phyloP scores from a whole-genome alignment of 2,113 vertebrate genomes.

The Mirza zaza region DNA sequence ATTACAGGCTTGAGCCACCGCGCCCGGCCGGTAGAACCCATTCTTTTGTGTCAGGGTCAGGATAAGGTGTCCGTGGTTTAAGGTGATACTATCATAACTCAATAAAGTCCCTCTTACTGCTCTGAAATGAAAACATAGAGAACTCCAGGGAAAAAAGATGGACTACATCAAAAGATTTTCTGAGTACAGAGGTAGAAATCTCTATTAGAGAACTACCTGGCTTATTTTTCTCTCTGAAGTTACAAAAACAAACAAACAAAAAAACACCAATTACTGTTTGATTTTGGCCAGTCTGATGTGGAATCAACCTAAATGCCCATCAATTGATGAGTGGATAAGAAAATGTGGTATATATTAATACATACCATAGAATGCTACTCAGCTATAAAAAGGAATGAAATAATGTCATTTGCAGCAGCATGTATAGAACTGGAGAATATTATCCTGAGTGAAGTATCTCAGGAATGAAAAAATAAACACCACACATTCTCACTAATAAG shows the following conservation, averaged over 20 bases:
- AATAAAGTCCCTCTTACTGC: neutral
- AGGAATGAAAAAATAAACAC: too few relatives aligned
- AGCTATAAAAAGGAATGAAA: too few relatives aligned
- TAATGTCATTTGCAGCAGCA: too few relatives aligned
- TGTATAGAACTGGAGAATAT: too few relatives aligned
- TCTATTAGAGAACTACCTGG: neutral
- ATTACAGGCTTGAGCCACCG: too few relatives aligned
- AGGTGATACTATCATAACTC: neutral
- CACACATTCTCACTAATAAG: too few relatives aligned
- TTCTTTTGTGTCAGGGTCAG: neutral
- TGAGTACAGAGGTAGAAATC: neutral
- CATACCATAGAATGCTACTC: too few relatives aligned
- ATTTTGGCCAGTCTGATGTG: neutral
- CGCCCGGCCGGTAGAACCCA: accelerated
- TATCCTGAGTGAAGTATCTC: too few relatives aligned
- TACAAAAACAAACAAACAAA: neutral
- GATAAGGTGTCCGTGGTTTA: neutral
- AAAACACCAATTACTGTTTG: neutral
- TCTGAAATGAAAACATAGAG: neutral
- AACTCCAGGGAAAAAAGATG: neutral
- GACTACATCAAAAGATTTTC: neutral
- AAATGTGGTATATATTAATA: too few relatives aligned
- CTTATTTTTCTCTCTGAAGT: neutral
- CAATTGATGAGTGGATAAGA: too few relatives aligned
- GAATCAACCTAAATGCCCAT: too few relatives aligned